Conservation (phyloP, 2,888 invertebrate species). For the Gasteruption jaculator region DNA sequence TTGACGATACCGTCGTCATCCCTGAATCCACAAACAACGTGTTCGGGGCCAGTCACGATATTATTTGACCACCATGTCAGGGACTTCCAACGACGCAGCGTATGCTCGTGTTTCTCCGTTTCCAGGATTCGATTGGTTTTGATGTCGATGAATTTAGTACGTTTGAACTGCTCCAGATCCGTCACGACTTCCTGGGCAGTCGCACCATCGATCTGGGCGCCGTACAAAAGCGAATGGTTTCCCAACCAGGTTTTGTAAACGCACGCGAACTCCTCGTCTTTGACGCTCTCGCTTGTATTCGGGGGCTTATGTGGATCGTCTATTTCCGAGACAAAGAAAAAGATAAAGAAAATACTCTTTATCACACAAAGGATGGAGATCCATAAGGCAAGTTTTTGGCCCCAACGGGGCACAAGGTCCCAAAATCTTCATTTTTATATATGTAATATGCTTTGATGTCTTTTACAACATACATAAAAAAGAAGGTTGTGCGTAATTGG, state of each 20-base stretch:
- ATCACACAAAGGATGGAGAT: no score
- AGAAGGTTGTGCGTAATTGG: no score
- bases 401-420: no score
- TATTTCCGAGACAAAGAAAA: no score
- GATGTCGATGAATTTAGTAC: slow-evolving; percentile 62
- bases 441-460: no score
- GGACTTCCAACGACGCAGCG: slow-evolving; percentile 55
- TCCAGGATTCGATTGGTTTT: slow-evolving; percentile 64
- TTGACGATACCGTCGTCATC: slow-evolving; percentile 68
- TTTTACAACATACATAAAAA: no score
- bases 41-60: slow-evolving; percentile 66
- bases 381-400: no score
- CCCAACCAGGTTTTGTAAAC: slow-evolving; percentile 61
- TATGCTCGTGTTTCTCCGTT: slow-evolving; percentile 55
- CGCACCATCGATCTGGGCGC: slow-evolving; percentile 74
- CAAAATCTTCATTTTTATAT: no score
- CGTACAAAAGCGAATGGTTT: slow-evolving; percentile 62
- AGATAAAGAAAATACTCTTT: no score
- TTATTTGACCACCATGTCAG: slow-evolving; percentile 79
- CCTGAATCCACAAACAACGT: slow-evolving; percentile 68
- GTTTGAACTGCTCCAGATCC: slow-evolving; percentile 31
- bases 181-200: slow-evolving; percentile 30
- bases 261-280: slow-evolving; percentile 64
- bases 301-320: no score
- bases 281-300: no score